Percentiles rank a stretch among this genome's conserved stretches.
These are phyloP conservation scores for Metellina segmentata DNA, from an alignment of 2,888 invertebrate species.

Conservation along the genomic window DNA sequence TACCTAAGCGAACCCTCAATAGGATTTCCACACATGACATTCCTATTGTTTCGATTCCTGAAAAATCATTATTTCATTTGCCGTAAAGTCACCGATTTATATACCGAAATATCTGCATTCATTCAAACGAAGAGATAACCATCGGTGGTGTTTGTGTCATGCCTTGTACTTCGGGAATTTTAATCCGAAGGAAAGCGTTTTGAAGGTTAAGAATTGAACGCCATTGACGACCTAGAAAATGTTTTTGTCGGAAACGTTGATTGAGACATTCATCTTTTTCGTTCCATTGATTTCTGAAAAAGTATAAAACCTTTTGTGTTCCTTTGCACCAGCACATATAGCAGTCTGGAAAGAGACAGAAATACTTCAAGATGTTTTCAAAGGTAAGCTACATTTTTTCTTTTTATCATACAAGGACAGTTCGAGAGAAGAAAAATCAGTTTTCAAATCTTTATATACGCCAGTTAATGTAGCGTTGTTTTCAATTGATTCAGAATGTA, in stretches of 20 bases:
- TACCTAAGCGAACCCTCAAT: no score
- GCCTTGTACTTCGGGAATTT: neutral
- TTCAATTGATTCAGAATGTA: no score
- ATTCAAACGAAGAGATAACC: neutral
- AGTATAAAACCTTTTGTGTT: neutral
- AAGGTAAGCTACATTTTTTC: neutral
- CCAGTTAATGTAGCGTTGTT: no score
- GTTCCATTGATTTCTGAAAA: neutral
- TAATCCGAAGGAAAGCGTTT: neutral
- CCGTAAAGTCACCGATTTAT: neutral
- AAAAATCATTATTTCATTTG: neutral
- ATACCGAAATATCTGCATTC: neutral
- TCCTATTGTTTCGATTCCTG: neutral
- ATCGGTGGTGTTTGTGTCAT: neutral
- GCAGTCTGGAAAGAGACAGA: neutral
- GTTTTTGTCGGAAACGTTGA: neutral
- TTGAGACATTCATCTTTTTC: neutral
- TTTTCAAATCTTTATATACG: no score
- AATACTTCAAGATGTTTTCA: neutral
- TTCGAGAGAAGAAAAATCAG: no score
- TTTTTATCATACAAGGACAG: no score
- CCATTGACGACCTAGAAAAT: neutral
- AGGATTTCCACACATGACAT: neutral
- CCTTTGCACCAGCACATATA: neutral
- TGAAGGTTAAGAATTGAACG: neutral